Conservation (phyloP, 2,888 invertebrate genomes). For the Deilephila porcellus region DNA sequence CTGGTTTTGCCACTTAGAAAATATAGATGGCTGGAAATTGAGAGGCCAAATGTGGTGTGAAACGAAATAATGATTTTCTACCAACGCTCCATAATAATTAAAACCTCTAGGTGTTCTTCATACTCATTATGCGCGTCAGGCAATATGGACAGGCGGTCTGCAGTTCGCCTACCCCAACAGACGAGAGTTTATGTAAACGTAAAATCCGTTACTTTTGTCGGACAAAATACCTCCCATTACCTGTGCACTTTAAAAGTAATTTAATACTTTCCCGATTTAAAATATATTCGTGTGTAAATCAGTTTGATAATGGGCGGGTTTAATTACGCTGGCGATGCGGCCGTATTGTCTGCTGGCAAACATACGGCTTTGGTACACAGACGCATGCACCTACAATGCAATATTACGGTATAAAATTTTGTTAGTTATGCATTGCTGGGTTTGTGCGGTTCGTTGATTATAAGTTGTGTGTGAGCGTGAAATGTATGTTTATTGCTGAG, state of each 20-base stretch:
- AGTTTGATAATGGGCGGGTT: constrained; percentile 19
- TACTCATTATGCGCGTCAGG: too few relatives aligned
- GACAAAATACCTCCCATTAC: neutral
- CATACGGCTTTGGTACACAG: constrained; percentile 6
- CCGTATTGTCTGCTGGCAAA: constrained; percentile 16
- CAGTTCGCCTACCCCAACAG: too few relatives aligned
- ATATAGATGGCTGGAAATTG: too few relatives aligned
- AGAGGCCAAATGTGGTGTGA: too few relatives aligned
- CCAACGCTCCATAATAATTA: too few relatives aligned
- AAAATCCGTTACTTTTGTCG: neutral
- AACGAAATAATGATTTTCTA: too few relatives aligned
- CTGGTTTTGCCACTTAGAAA: too few relatives aligned
- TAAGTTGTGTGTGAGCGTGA: neutral
- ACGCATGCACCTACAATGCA: constrained; percentile 12
- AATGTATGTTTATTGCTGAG: neutral
- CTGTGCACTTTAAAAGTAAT: neutral
- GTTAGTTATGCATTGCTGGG: neutral
- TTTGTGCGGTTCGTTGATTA: neutral
- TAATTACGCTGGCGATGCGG: constrained; percentile 18
- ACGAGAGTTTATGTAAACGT: too few relatives aligned
- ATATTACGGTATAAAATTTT: neutral
- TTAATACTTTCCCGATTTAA: neutral
- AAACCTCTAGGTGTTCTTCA: too few relatives aligned
- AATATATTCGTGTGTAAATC: constrained; percentile 14
- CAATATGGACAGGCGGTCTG: too few relatives aligned